These are phyloP conservation scores for Nibea albiflora DNA, from an alignment of 2,113 vertebrate genomes.

Conservation along the genomic window DNA sequence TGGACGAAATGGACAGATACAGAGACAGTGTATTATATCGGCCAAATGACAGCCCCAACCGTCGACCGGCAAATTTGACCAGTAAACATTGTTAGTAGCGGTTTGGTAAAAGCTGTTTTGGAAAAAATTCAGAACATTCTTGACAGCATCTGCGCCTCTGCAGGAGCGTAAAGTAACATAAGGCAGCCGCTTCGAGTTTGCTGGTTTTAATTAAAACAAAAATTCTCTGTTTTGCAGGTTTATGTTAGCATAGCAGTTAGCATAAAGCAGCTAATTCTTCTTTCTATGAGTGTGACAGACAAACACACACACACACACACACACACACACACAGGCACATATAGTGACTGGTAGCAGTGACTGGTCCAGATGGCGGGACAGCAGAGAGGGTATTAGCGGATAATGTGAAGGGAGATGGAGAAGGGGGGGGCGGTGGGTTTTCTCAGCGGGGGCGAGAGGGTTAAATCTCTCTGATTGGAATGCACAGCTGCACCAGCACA, in stretches of 20 bases:
- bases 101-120: no score
- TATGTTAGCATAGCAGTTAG: background rate
- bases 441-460: slow-evolving; percentile 59
- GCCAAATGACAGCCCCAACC: background rate
- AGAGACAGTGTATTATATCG: background rate
- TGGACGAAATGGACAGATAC: background rate
- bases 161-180: background rate
- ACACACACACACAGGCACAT: slow-evolving; percentile 11
- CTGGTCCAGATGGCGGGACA: slow-evolving; percentile 68
- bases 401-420: slow-evolving; percentile 44
- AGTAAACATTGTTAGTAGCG: background rate
- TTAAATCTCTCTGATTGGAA: slow-evolving; percentile 80
- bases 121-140: background rate
- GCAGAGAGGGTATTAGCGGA: slow-evolving; percentile 64
- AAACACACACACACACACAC: slow-evolving; percentile 28
- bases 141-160: background rate
- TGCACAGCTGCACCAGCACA: slow-evolving; percentile 74
- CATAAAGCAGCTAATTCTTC: slow-evolving; percentile 35
- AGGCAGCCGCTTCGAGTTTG: background rate
- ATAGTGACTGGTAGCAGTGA: slow-evolving; percentile 38
- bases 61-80: background rate
- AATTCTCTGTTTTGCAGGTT: background rate
- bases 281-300: slow-evolving; percentile 29
- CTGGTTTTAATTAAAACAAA: background rate
- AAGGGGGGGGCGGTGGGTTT: slow-evolving; percentile 5